Percentiles rank a stretch among this genome's conserved stretches.
phyloP scores from a whole-genome alignment of 1,140 invertebrate genomes.

The Aphelinus atriplicis region DNA sequence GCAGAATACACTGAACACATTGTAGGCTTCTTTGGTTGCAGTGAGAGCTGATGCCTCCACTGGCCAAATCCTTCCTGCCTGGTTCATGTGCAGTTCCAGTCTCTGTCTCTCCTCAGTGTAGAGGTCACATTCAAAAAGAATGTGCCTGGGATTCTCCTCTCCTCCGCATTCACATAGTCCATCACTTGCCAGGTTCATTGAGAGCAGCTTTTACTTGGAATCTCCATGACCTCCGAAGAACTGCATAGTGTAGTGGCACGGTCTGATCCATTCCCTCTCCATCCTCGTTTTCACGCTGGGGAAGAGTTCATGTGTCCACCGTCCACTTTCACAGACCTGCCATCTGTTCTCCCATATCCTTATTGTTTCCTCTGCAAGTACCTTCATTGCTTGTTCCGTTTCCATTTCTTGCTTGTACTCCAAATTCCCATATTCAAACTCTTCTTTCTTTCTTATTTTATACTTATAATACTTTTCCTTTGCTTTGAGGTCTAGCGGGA shows the following conservation, averaged over 20 bases:
- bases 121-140: not conserved
- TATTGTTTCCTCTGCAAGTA: not conserved
- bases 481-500: slow-evolving; percentile 32
- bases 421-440: not conserved
- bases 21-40: too few relatives aligned
- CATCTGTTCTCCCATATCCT: not conserved
- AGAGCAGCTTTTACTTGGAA: not conserved
- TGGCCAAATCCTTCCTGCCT: too few relatives aligned
- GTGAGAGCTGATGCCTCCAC: too few relatives aligned
- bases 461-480: not conserved
- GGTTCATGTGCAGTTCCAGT: too few relatives aligned
- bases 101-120: too few relatives aligned
- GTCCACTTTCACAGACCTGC: not conserved
- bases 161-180: not conserved
- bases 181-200: too few relatives aligned
- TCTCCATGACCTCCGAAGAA: slow-evolving; percentile 3
- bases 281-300: not conserved
- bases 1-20: too few relatives aligned
- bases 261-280: not conserved
- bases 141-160: not conserved
- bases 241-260: not conserved
- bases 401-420: not conserved
- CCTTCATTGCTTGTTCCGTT: not conserved
- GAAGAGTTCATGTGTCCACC: not conserved
- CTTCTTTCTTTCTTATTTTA: not conserved